Evolutionary conservation across 2,888 invertebrate species (phyloP).

Genomic region (Melieria omissa): DNA sequence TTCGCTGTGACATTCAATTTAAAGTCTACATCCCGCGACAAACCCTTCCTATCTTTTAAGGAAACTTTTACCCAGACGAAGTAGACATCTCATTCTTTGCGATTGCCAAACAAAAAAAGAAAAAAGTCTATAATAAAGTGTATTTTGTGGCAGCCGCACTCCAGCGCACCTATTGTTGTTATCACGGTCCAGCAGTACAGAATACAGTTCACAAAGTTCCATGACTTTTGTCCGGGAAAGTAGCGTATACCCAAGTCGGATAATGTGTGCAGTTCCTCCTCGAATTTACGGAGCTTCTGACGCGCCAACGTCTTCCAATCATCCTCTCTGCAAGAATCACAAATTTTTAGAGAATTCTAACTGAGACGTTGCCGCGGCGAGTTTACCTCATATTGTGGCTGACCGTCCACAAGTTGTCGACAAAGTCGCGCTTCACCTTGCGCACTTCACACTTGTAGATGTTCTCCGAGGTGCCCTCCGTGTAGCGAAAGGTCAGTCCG

Average conservation of each 20-base stretch:
- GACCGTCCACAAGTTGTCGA: constrained; percentile 83
- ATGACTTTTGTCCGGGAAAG: constrained; percentile 85
- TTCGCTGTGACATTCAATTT: too few species aligned
- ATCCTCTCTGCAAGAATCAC: constrained; percentile 74
- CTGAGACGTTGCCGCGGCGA: neutral
- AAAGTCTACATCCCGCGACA: too few species aligned
- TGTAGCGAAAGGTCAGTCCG: constrained; percentile 81
- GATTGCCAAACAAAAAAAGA: too few species aligned
- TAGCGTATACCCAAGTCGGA: constrained; percentile 86
- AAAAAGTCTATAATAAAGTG: too few species aligned
- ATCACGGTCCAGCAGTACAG: constrained; percentile 87
- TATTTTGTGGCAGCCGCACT: too few species aligned
- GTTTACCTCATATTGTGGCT: constrained; percentile 78
- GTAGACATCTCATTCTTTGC: too few species aligned
- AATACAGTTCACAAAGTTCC: constrained; percentile 89
- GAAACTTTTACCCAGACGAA: too few species aligned
- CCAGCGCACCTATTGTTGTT: constrained; percentile 79
- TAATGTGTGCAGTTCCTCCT: constrained; percentile 84
- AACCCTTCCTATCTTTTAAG: too few species aligned
- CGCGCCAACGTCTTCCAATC: constrained; percentile 91
- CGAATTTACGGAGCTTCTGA: constrained; percentile 83
- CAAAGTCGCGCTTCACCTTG: constrained; percentile 85
- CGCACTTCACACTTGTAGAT: constrained; percentile 90
- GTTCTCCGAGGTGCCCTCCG: constrained; percentile 87
- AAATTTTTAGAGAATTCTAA: neutral